Evolutionary conservation across 2,888 invertebrate species (phyloP).

Genomic region (Dusona sp.): DNA sequence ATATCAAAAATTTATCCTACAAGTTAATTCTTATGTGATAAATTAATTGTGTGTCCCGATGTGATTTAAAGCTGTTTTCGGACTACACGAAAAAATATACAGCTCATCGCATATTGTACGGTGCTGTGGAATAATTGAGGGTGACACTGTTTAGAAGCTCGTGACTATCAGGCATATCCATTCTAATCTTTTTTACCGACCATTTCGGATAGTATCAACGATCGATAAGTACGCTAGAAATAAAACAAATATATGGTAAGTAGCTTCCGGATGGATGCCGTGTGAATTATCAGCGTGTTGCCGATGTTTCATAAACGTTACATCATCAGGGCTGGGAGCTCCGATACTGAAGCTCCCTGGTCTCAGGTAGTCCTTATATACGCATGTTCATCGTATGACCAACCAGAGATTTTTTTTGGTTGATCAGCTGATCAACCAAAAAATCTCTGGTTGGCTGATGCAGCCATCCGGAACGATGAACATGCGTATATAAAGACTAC

Average conservation of each 20-base stretch:
- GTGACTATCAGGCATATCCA: not conserved
- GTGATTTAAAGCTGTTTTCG: not conserved
- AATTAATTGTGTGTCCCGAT: not conserved
- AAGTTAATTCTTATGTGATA: not conserved
- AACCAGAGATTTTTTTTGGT: too few species aligned
- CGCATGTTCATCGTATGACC: too few species aligned
- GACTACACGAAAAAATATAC: not conserved
- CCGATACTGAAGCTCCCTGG: too few species aligned
- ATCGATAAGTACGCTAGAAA: not conserved
- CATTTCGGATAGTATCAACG: not conserved
- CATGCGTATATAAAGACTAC: too few species aligned
- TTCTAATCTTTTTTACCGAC: slow-evolving; percentile 10
- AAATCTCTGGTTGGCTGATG: too few species aligned
- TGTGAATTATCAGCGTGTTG: too few species aligned
- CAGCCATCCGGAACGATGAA: too few species aligned
- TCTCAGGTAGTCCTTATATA: too few species aligned
- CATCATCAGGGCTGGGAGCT: too few species aligned
- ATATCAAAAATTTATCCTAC: not conserved
- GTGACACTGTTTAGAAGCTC: not conserved
- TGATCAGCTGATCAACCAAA: too few species aligned
- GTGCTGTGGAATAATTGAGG: not conserved
- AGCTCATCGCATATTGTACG: not conserved
- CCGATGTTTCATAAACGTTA: too few species aligned
- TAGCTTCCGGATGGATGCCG: too few species aligned
- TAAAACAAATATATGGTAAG: not conserved